Evolutionary conservation across 2,888 invertebrate genomes (phyloP).

Genomic region (Himalopsyche kuldschensis): DNA sequence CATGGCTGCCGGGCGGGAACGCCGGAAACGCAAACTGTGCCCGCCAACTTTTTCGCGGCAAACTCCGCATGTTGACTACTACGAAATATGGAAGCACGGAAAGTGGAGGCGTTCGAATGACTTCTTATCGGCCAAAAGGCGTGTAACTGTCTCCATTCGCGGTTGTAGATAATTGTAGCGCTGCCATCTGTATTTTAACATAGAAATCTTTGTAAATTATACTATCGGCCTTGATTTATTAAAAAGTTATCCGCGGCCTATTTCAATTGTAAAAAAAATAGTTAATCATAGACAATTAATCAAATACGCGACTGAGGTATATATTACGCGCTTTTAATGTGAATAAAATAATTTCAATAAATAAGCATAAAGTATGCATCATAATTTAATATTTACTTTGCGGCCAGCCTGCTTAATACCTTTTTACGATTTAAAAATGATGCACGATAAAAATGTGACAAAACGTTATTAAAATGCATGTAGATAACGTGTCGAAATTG

Average conservation of each 20-base stretch:
- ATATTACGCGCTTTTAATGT: background rate
- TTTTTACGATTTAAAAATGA: background rate
- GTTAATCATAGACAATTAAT: background rate
- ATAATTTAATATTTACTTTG: background rate
- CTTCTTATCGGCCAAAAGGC: constrained; percentile 48
- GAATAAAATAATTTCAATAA: background rate
- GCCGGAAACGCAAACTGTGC: background rate
- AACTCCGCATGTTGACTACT: constrained; percentile 41
- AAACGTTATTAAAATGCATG: background rate
- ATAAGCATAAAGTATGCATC: background rate
- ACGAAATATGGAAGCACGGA: constrained; percentile 79
- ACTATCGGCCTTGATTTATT: constrained; percentile 57
- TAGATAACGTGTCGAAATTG: background rate
- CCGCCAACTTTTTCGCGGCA: background rate
- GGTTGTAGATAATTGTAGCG: constrained; percentile 54
- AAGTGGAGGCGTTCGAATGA: constrained; percentile 71
- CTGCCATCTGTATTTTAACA: constrained; percentile 43
- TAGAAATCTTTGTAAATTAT: constrained; percentile 51
- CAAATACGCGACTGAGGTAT: background rate
- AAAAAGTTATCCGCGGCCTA: constrained; percentile 57
- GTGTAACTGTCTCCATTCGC: constrained; percentile 56
- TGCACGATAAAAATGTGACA: background rate
- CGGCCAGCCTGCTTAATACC: background rate
- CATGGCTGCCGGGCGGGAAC: constrained; percentile 10
- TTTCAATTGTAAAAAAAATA: constrained; percentile 46